These are phyloP conservation scores for Cydia strobilella DNA, from an alignment of 1,140 invertebrate species.

Conservation along the genomic window DNA sequence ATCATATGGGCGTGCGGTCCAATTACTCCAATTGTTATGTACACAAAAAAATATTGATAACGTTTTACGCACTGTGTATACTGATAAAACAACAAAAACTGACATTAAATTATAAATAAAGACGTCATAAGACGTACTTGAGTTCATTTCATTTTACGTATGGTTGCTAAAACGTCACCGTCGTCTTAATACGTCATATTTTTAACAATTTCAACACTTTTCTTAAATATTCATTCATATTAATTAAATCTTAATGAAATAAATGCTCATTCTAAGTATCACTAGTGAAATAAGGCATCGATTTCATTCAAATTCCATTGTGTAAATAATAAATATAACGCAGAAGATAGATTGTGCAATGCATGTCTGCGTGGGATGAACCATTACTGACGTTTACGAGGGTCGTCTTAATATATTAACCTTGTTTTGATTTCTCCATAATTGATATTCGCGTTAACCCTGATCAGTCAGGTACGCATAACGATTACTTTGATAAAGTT, in stretches of 20 bases:
- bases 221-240: not conserved
- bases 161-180: not conserved
- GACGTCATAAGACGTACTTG: not conserved
- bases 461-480: not conserved
- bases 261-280: not conserved
- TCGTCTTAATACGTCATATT: not conserved
- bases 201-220: not conserved
- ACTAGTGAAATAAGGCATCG: not conserved
- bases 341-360: not conserved
- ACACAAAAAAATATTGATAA: constrained; percentile 11
- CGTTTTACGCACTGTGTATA: constrained; percentile 6
- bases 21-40: not conserved
- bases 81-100: not conserved
- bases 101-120: not conserved
- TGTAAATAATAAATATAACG: constrained; percentile 1
- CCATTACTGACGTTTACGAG: constrained; percentile 1
- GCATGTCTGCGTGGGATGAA: constrained; percentile 1
- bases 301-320: no score
- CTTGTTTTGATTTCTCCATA: constrained; percentile 21
- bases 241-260: not conserved
- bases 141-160: constrained; percentile 6
- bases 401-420: not conserved
- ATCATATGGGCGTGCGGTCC: not conserved
- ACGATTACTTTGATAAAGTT: not conserved
- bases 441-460: constrained; percentile 6